Conservation (phyloP, 2,888 invertebrate species). For the Pelosia muscerda region DNA sequence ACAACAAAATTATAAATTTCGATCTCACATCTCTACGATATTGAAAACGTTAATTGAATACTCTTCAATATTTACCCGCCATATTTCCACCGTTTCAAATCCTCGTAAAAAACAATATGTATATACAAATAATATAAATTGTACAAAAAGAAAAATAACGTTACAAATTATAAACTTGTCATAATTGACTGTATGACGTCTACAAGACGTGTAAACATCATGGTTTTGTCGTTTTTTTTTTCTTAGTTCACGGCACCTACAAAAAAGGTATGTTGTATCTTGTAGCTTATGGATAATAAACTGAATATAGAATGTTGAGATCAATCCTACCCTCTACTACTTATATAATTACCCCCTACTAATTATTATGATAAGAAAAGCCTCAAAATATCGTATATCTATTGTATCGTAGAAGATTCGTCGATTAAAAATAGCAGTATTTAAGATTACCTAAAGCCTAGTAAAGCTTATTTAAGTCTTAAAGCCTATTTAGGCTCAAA, state of each 20-base stretch:
- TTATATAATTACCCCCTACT: too few species aligned
- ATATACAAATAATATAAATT: not conserved
- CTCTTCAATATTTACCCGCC: constrained; percentile 5
- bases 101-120: not conserved
- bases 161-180: not conserved
- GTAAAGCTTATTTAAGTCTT: too few species aligned
- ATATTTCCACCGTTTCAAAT: constrained; percentile 5
- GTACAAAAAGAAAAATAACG: not conserved
- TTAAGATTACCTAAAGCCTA: too few species aligned
- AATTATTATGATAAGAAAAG: too few species aligned
- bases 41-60: not conserved
- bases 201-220: not conserved
- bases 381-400: too few species aligned
- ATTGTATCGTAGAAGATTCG: too few species aligned
- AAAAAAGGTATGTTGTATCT: not conserved
- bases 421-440: too few species aligned
- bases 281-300: not conserved
- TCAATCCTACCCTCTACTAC: too few species aligned
- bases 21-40: too few species aligned
- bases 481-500: too few species aligned
- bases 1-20: too few species aligned
- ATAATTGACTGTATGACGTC: not conserved
- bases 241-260: not conserved
- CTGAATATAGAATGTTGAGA: not conserved
- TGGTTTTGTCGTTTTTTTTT: not conserved